Percentiles rank a stretch among this genome's conserved stretches.
Conservation (phyloP, 2,888 invertebrate genomes). For the Tetranychus truncatus region DNA sequence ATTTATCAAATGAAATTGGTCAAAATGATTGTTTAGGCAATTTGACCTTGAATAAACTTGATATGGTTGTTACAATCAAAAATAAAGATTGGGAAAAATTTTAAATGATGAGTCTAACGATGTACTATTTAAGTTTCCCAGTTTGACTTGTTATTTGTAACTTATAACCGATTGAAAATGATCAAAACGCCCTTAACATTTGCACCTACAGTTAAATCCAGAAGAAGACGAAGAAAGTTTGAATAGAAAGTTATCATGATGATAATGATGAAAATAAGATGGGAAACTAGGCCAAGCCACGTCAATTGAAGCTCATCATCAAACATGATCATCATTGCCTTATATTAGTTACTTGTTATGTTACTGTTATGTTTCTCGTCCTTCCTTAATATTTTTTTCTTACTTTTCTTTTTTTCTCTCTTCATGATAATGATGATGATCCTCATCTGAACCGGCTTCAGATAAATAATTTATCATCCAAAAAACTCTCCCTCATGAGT, state of each 20-base stretch:
- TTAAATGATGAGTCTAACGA: no score
- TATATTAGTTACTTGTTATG: neutral
- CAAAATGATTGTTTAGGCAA: no score
- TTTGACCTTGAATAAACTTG: no score
- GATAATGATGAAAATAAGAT: neutral
- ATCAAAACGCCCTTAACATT: no score
- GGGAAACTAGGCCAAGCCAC: neutral
- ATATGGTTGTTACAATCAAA: no score
- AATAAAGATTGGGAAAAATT: no score
- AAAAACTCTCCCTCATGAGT: neutral
- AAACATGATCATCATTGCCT: neutral
- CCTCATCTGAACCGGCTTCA: neutral
- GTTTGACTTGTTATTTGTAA: no score
- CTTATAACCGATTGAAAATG: no score
- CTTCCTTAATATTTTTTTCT: neutral
- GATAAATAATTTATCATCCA: neutral
- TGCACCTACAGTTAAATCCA: neutral
- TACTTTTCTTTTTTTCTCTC: neutral
- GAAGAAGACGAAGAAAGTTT: neutral
- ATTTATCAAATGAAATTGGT: no score
- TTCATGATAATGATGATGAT: no score
- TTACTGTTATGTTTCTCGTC: neutral
- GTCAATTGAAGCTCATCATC: neutral
- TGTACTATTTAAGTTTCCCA: no score
- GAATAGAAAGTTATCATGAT: neutral